Base-by-base conservation (phyloP, 2,888 invertebrate genomes). In the Caenorhabditis virilis region DNA sequence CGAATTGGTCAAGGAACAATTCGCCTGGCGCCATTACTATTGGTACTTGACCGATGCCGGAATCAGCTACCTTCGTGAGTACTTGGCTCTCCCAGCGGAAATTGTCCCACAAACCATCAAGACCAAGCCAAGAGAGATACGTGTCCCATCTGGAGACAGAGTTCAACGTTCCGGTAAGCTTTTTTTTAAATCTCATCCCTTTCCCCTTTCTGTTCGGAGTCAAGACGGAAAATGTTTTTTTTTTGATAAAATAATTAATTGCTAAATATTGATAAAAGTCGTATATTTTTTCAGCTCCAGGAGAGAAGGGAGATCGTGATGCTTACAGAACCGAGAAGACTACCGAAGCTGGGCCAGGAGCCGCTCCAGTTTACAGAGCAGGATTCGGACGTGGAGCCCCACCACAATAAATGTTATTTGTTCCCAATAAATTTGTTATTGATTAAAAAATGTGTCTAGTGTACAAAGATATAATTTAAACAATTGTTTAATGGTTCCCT, bases 41-140 rank as follows among this genome's bases (percentile, higher is more conserved):
- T 99, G 97, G 95, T 94, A 93, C 86, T 88, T 98, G 78, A 98
- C 95, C 73, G 97, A 98, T 85, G 93, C 95, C 83, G 98, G 98
- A 77, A 97, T 98, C 84, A 92, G 93, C 85, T 97, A 93, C 85
- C 87, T 99, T 74, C 88, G 98, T 74, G 91, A 91, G 83, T 95
- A 91, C 86, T 88, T 99, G 72, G 95, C 98, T 84, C 88, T 99
- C 83, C 97, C 98, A 9, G 90, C 95, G 69, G 98, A 98, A 89
- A 97, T 98, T 86, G 95, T 99, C 33, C 98, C 98, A 36, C 90
- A 95, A 1, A 98, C 98, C 1, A 88, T 98, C 74, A 97, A 95
- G 87, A 89, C 93, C 71, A 93, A 92, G 77, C 89, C 89, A 11
- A 73, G 72, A 70, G 69, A 73, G 69, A 56, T 74, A 65, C 73